These are phyloP conservation scores for Drosophila nasuta DNA, from an alignment of 1,140 invertebrate genomes.

Conservation along the genomic window DNA sequence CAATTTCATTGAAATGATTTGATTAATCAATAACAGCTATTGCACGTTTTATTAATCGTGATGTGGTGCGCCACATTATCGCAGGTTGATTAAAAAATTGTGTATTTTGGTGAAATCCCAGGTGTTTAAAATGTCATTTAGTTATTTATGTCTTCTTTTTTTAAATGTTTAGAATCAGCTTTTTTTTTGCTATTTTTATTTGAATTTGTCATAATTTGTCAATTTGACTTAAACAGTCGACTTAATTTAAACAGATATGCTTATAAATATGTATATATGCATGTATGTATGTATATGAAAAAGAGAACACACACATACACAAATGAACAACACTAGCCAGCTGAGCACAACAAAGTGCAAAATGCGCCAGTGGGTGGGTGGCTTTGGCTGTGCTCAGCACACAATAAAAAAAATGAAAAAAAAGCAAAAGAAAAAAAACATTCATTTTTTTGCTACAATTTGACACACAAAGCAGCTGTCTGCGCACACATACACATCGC, in stretches of 20 bases:
- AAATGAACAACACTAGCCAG: slow-evolving; percentile 9
- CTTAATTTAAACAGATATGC: slow-evolving; percentile 10
- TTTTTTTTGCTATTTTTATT: slow-evolving; percentile 16
- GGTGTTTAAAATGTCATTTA: background rate
- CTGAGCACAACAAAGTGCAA: slow-evolving; percentile 39
- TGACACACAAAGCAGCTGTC: slow-evolving; percentile 60
- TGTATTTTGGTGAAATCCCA: background rate
- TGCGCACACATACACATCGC: slow-evolving; percentile 28
- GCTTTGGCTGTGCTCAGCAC: slow-evolving; percentile 12
- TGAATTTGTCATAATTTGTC: slow-evolving; percentile 32
- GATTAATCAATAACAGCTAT: slow-evolving; percentile 1
- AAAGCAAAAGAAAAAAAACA: slow-evolving; percentile 9
- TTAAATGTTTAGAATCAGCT: background rate
- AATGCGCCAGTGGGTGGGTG: slow-evolving; percentile 54
- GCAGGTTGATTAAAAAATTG: background rate
- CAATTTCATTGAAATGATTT: background rate
- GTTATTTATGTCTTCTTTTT: background rate
- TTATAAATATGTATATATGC: too few species aligned
- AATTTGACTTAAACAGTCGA: slow-evolving; percentile 27
- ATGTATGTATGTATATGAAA: slow-evolving; percentile 10
- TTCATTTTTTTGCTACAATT: slow-evolving; percentile 55
- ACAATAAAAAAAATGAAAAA: slow-evolving; percentile 29
- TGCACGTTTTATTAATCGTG: background rate
- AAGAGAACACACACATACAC: slow-evolving; percentile 17
- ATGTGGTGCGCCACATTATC: background rate